These are phyloP conservation scores for Aphrophora alni DNA, from an alignment of 2,888 invertebrate genomes.

Conservation along the genomic window DNA sequence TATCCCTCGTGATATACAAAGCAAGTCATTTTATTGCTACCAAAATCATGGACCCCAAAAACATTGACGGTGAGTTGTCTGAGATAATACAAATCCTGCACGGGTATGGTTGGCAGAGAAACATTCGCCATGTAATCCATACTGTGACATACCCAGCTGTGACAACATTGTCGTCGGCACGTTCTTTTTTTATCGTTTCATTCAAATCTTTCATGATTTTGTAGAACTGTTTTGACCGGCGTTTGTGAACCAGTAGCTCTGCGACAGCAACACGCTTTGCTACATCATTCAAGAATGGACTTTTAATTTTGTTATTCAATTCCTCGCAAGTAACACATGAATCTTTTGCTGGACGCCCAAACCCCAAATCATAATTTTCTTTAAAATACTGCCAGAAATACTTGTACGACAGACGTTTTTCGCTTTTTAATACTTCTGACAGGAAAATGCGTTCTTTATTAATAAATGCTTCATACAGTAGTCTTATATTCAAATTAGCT, in stretches of 20 bases:
- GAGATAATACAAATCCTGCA: slow-evolving; percentile 31
- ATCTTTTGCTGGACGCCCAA: too few species aligned
- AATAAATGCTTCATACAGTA: slow-evolving; percentile 9
- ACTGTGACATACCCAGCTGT: slow-evolving; percentile 7
- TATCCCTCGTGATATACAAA: slow-evolving; percentile 38
- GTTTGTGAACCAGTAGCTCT: slow-evolving; percentile 12
- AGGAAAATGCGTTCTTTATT: slow-evolving; percentile 3
- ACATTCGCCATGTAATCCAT: slow-evolving; percentile 36
- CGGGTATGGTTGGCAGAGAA: too few species aligned
- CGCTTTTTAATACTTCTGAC: not conserved
- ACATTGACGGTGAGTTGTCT: slow-evolving; percentile 30
- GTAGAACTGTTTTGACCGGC: slow-evolving; percentile 19
- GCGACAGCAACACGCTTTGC: slow-evolving; percentile 14
- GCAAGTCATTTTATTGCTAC: slow-evolving; percentile 16
- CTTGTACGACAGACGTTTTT: slow-evolving; percentile 22
- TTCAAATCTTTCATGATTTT: not conserved
- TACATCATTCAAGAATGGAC: slow-evolving; percentile 8
- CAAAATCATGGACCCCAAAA: slow-evolving; percentile 30
- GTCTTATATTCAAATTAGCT: not conserved
- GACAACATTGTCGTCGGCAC: not conserved
- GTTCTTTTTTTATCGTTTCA: not conserved
- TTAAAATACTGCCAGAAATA: slow-evolving; percentile 14
- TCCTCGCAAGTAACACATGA: slow-evolving; percentile 20
- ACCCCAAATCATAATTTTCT: not conserved
- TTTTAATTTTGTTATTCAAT: slow-evolving; percentile 11